Evolutionary conservation across 2,113 vertebrate genomes (phyloP), one percentile per base, ranked within the genome.

Genomic region (Microtus montanus): DNA sequence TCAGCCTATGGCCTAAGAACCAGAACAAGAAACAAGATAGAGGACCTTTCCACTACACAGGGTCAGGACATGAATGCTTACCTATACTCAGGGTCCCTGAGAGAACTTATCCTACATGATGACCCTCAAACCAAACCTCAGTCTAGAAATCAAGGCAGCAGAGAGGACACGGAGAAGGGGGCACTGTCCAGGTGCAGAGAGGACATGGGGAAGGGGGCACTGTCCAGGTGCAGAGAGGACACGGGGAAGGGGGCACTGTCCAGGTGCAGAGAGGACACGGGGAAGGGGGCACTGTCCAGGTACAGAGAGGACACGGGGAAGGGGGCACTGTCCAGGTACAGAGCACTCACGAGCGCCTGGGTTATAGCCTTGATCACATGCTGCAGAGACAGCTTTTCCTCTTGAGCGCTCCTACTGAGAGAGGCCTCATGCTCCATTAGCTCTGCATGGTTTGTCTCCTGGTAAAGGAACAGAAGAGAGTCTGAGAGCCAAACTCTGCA

Each of bases 341-440:
- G 5, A 20, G 44, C 14, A 70, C 82, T 94, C 52, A 77, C 91
- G 75, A 95, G 92, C 93, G 98, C 98, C 97, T 98, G 97, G 33
- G 97, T 98, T 97, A 98, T 98, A 64, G 95, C 97, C 97, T 97
- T 98, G 64, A 98, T 97, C 92, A 98, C 83, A 73, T 97, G 98
- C 68, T 98, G 98, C 84, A 98, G 97, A 71, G 97, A 98, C 95
- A 98, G 28, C 93, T 97, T 98, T 85, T 98, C 98, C 78, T 98
- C 98, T 89, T 95, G 97, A 71, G 96, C 93, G 91, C 96, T 97
- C 93, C 94, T 98, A 94, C 84, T 97, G 82, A 98, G 92, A 20
- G 97, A 98, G 74, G 96, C 95, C 91, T 98, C 97, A 35, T 97
- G 97, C 92, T 98, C 98, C 94, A 96, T 95, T 88, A 98, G 93